These are phyloP conservation scores for Anthrax anthrax DNA, from an alignment of 2,888 invertebrate species.

Conservation along the genomic window DNA sequence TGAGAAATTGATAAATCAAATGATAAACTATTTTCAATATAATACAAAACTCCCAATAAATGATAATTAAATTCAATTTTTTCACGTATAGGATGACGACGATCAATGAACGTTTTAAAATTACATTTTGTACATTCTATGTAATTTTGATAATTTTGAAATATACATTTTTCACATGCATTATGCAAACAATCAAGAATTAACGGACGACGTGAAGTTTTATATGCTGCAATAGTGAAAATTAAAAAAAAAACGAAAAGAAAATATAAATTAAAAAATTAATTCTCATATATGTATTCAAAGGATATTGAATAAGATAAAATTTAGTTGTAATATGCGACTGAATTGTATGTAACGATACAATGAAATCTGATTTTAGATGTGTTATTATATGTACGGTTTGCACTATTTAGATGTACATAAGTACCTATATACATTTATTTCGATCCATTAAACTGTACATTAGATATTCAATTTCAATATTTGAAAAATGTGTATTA, in stretches of 20 bases:
- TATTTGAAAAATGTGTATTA: too few species aligned
- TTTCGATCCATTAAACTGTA: too few species aligned
- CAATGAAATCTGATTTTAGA: too few species aligned
- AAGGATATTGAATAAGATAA: too few species aligned
- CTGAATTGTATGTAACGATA: too few species aligned
- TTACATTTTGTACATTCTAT: conserved; percentile 40
- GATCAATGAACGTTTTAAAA: conserved; percentile 21
- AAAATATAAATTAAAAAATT: neutral
- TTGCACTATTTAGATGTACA: too few species aligned
- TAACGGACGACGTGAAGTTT: conserved; percentile 36
- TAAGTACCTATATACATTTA: too few species aligned
- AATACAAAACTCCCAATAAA: conserved; percentile 17
- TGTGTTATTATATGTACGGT: too few species aligned
- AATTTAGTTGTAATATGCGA: too few species aligned
- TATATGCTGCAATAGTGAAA: conserved; percentile 8
- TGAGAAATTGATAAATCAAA: conserved; percentile 3
- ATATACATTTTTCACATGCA: conserved; percentile 49
- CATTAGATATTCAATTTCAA: too few species aligned
- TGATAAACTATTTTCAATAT: conserved; percentile 2
- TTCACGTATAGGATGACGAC: conserved; percentile 15
- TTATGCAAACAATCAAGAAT: conserved; percentile 52
- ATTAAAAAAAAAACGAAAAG: conserved; percentile 4
- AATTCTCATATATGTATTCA: too few species aligned
- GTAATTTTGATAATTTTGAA: conserved; percentile 27
- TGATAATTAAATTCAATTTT: conserved; percentile 32